phyloP scores from a whole-genome alignment of 2,113 vertebrate genomes.

The Grus americana region DNA sequence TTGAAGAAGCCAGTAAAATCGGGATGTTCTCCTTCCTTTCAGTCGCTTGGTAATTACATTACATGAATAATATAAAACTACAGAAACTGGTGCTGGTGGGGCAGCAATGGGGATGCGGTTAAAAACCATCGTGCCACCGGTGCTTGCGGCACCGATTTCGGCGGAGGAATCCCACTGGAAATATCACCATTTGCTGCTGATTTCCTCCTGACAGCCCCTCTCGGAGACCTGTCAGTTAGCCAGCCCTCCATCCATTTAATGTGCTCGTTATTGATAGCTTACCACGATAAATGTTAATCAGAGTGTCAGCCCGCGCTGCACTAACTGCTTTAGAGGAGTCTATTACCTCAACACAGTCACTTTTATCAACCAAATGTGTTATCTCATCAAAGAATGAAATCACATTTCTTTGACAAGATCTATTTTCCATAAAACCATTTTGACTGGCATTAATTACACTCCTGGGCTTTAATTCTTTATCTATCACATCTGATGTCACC shows the following conservation, averaged over 20 bases:
- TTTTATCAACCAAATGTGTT: background rate
- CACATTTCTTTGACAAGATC: background rate
- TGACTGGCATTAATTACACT: background rate
- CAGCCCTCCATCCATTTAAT: background rate
- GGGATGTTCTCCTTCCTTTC: background rate
- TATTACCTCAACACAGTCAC: background rate
- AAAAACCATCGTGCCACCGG: rapidly evolving
- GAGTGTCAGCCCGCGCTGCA: background rate
- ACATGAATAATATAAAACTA: background rate
- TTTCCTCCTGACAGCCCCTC: background rate
- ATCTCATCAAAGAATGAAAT: background rate
- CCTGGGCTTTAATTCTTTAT: background rate
- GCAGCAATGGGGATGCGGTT: rapidly evolving
- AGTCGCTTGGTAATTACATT: background rate
- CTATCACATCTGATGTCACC: background rate
- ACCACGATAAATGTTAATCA: background rate
- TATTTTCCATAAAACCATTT: background rate
- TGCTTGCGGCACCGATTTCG: background rate
- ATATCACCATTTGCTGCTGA: background rate
- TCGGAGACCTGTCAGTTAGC: background rate
- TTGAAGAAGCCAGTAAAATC: background rate
- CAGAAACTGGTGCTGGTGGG: background rate
- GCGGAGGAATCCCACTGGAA: background rate
- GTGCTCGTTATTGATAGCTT: background rate
- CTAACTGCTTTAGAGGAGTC: background rate